Percentiles rank a stretch among this genome's conserved stretches.
Conservation (phyloP, 2,888 invertebrate species). For the Urechis unicinctus region DNA sequence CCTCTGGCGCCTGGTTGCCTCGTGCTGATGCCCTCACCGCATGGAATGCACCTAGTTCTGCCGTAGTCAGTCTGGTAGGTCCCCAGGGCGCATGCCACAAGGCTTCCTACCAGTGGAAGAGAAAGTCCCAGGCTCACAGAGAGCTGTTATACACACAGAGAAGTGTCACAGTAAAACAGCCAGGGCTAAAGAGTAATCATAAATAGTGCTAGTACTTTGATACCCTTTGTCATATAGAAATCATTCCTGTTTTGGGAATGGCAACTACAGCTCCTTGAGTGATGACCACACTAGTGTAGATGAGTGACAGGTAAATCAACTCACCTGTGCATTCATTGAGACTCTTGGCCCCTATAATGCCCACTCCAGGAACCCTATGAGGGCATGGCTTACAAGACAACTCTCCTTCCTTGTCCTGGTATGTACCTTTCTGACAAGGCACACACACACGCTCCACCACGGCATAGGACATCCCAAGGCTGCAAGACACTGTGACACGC, state of each 20-base stretch:
- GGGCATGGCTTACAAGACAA: conserved; percentile 19
- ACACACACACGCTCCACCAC: conserved; percentile 26
- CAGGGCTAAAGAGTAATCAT: too few relatives aligned
- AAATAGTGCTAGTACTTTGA: too few relatives aligned
- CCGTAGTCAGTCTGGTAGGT: conserved; percentile 48
- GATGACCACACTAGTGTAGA: too few relatives aligned
- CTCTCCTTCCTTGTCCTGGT: conserved; percentile 44
- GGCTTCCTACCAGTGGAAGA: conserved; percentile 47
- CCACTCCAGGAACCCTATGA: conserved; percentile 22
- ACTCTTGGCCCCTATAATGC: conserved; percentile 35
- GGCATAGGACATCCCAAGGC: conserved; percentile 42
- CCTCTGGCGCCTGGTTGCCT: conserved; percentile 26
- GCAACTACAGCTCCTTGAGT: too few relatives aligned
- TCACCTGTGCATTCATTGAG: conserved; percentile 34
- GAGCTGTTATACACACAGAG: conserved; percentile 37
- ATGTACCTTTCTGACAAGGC: conserved; percentile 43
- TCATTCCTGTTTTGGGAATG: too few relatives aligned
- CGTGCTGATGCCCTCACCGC: conserved; percentile 35
- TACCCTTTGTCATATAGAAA: too few relatives aligned
- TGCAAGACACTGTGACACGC: conserved; percentile 48
- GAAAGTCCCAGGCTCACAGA: conserved; percentile 46
- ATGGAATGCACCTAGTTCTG: conserved; percentile 40
- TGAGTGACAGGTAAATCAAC: neutral
- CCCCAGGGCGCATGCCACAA: conserved; percentile 46
- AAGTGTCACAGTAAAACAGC: neutral